Evolutionary conservation across 2,888 invertebrate genomes (phyloP).

Genomic region (Hypena proboscidalis): DNA sequence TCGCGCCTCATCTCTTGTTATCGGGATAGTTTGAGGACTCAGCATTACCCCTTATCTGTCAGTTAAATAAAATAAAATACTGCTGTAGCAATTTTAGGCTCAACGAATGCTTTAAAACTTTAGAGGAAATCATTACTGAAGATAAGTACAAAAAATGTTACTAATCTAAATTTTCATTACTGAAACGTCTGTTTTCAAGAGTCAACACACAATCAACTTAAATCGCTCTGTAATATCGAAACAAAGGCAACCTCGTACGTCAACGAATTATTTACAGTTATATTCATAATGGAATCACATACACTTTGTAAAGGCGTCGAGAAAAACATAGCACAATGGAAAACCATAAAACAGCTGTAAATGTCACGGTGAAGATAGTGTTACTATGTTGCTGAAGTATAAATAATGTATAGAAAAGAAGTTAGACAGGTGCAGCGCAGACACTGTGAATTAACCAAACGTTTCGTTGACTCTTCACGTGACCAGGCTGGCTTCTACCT

Average conservation of each 20-base stretch:
- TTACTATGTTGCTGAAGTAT: conserved; percentile 30
- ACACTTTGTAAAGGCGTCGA: conserved; percentile 19
- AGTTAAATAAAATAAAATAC: too few species aligned
- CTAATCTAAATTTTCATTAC: too few species aligned
- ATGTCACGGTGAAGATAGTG: conserved; percentile 33
- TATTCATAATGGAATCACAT: conserved; percentile 20
- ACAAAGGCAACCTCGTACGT: conserved; percentile 5
- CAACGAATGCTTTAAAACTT: too few species aligned
- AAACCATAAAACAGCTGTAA: conserved; percentile 39
- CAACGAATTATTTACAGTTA: conserved; percentile 9
- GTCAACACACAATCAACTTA: conserved; percentile 8
- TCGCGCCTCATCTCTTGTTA: too few species aligned
- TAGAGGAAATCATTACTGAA: too few species aligned
- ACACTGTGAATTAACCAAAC: background rate
- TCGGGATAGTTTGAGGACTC: too few species aligned
- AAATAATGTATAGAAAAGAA: conserved; percentile 5
- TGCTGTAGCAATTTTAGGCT: too few species aligned
- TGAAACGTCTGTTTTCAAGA: background rate
- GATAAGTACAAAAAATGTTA: too few species aligned
- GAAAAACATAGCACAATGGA: conserved; percentile 34
- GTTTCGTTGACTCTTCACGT: background rate
- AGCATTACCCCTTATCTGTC: too few species aligned
- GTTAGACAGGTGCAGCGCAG: background rate
- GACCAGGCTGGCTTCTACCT: too few species aligned
- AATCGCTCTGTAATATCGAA: conserved; percentile 16